A percentile compares a stretch with the other conserved stretches of the same genome.
phyloP scores from a whole-genome alignment of 2,797 vertebrate genomes.

The Mycteria americana region DNA sequence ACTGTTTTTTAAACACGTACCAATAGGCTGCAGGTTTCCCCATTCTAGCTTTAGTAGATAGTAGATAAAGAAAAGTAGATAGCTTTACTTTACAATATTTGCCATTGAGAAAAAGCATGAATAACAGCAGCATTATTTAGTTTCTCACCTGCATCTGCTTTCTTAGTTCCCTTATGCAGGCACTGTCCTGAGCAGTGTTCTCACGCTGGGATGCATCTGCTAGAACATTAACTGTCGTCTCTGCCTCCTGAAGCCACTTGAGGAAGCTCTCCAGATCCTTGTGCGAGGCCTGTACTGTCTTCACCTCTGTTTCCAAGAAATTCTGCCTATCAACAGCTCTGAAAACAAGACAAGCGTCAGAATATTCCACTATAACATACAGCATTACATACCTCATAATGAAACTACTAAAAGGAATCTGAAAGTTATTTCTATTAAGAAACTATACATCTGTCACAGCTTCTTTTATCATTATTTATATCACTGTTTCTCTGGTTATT shows the following conservation, averaged over 20 bases:
- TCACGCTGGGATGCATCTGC: constrained; percentile 88
- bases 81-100: background rate
- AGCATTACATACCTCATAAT: background rate
- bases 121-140: background rate
- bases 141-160: constrained; percentile 87
- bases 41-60: no score
- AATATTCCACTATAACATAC: background rate
- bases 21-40: background rate
- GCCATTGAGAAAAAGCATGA: background rate
- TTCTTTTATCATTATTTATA: background rate
- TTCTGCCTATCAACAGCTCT: constrained; percentile 86
- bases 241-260: constrained; percentile 96
- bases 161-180: constrained; percentile 80
- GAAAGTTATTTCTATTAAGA: background rate
- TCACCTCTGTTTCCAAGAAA: constrained; percentile 86
- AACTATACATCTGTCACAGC: background rate
- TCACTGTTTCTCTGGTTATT: background rate
- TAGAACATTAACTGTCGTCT: constrained; percentile 89
- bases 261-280: constrained; percentile 90
- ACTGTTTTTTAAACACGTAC: background rate
- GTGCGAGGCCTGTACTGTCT: constrained; percentile 83
- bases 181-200: constrained; percentile 82
- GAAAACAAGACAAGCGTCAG: constrained; percentile 27
- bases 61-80: no score
- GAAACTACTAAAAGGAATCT: background rate